These are phyloP conservation scores for Triplophysa dalaica DNA, from an alignment of 2,113 vertebrate species.

Conservation along the genomic window DNA sequence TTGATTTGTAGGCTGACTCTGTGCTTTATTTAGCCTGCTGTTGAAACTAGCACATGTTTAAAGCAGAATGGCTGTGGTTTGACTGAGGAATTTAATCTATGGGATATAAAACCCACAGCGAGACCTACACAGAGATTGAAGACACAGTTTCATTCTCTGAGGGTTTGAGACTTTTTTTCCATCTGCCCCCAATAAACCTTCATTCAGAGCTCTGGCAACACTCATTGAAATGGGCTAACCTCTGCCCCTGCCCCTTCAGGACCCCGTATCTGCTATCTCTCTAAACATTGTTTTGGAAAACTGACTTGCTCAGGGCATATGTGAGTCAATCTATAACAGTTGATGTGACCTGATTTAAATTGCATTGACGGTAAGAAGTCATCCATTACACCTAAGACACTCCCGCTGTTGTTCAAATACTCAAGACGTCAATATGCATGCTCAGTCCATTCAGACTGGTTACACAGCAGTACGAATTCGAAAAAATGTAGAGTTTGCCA, in stretches of 20 bases:
- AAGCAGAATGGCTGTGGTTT: not conserved
- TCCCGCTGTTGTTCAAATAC: conserved; percentile 25
- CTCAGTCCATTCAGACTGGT: not conserved
- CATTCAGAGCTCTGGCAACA: conserved; percentile 46
- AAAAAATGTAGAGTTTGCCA: not conserved
- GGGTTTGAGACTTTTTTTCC: not conserved
- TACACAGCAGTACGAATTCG: not conserved
- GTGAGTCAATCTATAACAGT: not conserved
- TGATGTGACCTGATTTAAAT: conserved; percentile 42
- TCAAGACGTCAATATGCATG: not conserved
- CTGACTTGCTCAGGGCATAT: not conserved
- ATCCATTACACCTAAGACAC: conserved; percentile 16
- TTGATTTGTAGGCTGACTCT: not conserved
- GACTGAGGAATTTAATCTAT: conserved; percentile 23
- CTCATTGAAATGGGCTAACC: conserved; percentile 47
- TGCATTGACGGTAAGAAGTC: conserved; percentile 26
- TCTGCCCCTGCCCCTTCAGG: conserved; percentile 32
- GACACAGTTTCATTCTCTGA: not conserved
- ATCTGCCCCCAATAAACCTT: conserved; percentile 27
- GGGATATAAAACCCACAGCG: conserved; percentile 5
- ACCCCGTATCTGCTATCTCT: conserved; percentile 37
- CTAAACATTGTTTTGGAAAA: conserved; percentile 10
- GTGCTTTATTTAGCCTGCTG: conserved; percentile 32
- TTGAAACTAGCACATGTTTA: conserved; percentile 20
- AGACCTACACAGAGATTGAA: not conserved